Base-by-base conservation (phyloP, 1,140 invertebrate genomes). In the Drosophila orosa region DNA sequence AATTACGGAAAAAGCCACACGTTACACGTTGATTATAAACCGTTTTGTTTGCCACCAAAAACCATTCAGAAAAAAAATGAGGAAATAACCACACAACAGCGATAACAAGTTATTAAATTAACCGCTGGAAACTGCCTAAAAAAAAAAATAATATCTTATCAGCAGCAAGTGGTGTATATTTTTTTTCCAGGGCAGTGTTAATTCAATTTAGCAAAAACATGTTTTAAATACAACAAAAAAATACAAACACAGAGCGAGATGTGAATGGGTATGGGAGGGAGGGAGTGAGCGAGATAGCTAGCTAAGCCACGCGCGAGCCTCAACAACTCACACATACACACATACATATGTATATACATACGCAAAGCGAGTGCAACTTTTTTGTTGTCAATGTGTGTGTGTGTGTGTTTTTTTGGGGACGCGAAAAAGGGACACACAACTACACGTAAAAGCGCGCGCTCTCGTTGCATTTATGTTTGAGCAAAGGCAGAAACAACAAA, bases 131-230 rank as follows among this genome's bases (percentile, higher is more conserved):
- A n/a, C n/a, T n/a, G 42, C 31, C 45, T 62, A 48, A 47, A 71
- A n/a, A n/a, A n/a, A n/a, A n/a, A n/a, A n/a, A n/a, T n/a, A n/a
- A 77, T 29, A 35, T 74, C 62, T 79, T 82, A 83, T 74, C 65
- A 81, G 24, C 50, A 72, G 42, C 45, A 72, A 77, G 44, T 63
- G 37, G 59, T 52, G 50, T 35, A 24, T 35, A 35, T 47, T 56
- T 33, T 56, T 33, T 31, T 39, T 47, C 48, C 58, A 76, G 62
- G 39, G 58, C 52, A 66, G 57, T 45, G 58, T 47, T 65, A 67
- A 67, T 67, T 67, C 19, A 67, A 66, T 66, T 65, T 66, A 71
- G 40, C 67, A 69, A 54, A 54, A 71, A 69, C 67, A 48, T 74
- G 68, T 61, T 73, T 72, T 73, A 37, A 72, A 62, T 25, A 31